Base-by-base conservation (phyloP, 2,888 invertebrate genomes). In the Drosophila gaucha region DNA sequence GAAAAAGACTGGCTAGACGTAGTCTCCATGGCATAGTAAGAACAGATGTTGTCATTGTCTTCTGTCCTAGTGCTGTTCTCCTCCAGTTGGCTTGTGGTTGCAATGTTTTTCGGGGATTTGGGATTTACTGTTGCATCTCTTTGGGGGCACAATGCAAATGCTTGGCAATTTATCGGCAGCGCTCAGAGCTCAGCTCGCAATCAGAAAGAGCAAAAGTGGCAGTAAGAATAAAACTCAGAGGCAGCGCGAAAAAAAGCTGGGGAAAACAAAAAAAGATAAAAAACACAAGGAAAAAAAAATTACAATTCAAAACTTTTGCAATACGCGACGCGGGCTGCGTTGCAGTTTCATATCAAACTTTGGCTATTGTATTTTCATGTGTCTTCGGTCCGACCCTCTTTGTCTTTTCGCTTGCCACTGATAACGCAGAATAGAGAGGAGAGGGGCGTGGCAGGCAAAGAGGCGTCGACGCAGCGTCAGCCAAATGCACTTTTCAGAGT, bases 311-410 rank as follows among this genome's bases (percentile, higher is more conserved):
- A 84, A 85, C 58, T 85, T 85, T 85, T 74, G 88, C 84, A 85
- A 88, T 88, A 86, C 88, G 88, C 76, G 82, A 63, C 65, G 68
- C 65, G 44, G 20, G 33, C 78, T 74, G 57, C 66, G 67, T 60
- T 82, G 86, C 88, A 84, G 72, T 85, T 85, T 85, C 88, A 85
- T 85, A 85, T 88, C 84, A 88, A 84, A 85, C 80, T 85, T 85
- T 85, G 60, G 78, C 84, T 83, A 85, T 84, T 88, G 84, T 78
- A 86, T 88, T 84, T 84, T 88, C 88, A 83, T 84, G 88, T 84
- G 84, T 78, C 88, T 88, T 67, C 83, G 63, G 39, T 41, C 49
- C 57, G 18, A 18, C 38, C 36, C 30, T 26, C 10, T 77, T 74
- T 80, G 66, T 67, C 69, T 65, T 54, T 49, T 24, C 41, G 14